phyloP scores from a whole-genome alignment of 2,797 vertebrate genomes.

The Cynopterus sphinx region DNA sequence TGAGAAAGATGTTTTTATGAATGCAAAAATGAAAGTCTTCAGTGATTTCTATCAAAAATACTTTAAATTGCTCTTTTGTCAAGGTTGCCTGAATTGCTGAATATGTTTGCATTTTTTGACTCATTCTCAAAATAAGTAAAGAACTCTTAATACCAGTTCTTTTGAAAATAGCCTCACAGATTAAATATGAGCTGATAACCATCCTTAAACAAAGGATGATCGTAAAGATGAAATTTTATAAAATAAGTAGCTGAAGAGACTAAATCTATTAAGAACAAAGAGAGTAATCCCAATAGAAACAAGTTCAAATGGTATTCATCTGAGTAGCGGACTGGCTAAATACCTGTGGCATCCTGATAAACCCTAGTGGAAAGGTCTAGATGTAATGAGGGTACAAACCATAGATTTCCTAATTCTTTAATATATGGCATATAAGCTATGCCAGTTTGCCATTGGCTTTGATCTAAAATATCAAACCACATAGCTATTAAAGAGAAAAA shows the following conservation, averaged over 20 bases:
- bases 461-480: background rate
- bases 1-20: slow-evolving; percentile 37
- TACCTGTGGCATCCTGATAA: background rate
- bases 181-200: background rate
- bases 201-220: background rate
- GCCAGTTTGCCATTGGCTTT: background rate
- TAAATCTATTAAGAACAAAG: background rate
- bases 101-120: slow-evolving; percentile 21
- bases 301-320: background rate
- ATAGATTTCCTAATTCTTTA: background rate
- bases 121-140: slow-evolving; percentile 37
- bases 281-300: background rate
- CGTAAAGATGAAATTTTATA: background rate
- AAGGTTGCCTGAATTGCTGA: slow-evolving; percentile 38
- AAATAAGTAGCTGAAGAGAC: background rate
- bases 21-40: slow-evolving; percentile 29
- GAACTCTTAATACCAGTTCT: background rate
- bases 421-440: background rate
- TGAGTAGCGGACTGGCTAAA: background rate
- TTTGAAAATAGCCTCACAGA: background rate
- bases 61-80: slow-evolving; percentile 42
- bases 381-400: background rate
- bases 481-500: background rate
- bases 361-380: background rate
- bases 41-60: slow-evolving; percentile 39